These are phyloP conservation scores for Hippopotamus amphibius DNA, from an alignment of 2,113 vertebrate species.

Conservation along the genomic window DNA sequence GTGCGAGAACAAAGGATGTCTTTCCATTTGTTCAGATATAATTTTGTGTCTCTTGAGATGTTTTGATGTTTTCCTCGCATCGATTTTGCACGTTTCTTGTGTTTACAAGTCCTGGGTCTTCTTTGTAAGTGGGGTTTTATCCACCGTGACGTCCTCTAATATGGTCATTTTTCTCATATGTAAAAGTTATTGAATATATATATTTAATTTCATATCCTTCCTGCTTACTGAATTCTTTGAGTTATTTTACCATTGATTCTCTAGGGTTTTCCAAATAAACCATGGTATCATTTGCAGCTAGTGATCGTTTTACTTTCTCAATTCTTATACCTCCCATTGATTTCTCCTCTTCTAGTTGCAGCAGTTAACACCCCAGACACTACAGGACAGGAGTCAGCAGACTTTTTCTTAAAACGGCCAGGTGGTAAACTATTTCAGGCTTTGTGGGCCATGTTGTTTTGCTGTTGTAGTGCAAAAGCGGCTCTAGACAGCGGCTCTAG, in stretches of 20 bases:
- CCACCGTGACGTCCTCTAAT: no score
- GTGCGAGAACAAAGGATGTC: not conserved
- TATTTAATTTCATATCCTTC: not conserved
- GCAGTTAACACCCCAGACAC: not conserved
- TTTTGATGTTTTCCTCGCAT: not conserved
- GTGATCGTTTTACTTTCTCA: not conserved
- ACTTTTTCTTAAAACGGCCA: not conserved
- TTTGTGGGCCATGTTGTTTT: no score
- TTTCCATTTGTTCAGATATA: not conserved
- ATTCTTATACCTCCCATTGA: fast-evolving
- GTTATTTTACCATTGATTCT: not conserved
- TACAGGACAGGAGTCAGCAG: fast-evolving
- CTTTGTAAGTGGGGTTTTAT: not conserved
- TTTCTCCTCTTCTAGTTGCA: fast-evolving
- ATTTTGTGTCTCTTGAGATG: not conserved
- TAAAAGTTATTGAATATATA: not conserved
- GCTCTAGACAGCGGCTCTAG: not conserved
- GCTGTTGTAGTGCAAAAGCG: not conserved
- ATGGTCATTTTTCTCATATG: not conserved
- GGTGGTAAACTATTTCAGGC: not conserved
- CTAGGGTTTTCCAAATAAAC: not conserved
- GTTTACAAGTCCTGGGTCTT: not conserved
- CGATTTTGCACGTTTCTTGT: not conserved
- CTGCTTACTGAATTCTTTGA: not conserved
- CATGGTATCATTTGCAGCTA: fast-evolving